Percentiles rank a stretch among this genome's conserved stretches.
Evolutionary conservation across 2,113 vertebrate genomes (phyloP).

Genomic region (Oxyura jamaicensis): DNA sequence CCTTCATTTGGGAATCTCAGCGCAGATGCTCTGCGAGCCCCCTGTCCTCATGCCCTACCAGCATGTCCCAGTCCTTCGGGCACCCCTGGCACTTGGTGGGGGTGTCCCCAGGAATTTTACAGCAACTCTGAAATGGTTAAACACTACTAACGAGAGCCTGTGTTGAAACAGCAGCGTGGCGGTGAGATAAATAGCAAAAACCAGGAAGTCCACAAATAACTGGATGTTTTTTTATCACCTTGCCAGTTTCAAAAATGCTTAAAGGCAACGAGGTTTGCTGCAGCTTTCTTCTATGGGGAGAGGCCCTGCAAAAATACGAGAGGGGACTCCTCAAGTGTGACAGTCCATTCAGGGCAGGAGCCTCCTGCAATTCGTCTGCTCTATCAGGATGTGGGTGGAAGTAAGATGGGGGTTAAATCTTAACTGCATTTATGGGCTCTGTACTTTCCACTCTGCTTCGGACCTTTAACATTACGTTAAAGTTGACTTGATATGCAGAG

Average conservation of each 20-base stretch:
- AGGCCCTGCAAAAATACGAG: neutral
- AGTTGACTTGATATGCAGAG: neutral
- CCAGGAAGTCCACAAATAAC: neutral
- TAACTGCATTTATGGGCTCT: neutral
- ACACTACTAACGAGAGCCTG: neutral
- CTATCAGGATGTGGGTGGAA: neutral
- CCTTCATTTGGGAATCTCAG: neutral
- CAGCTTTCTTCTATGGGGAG: neutral
- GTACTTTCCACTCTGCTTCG: constrained; percentile 24
- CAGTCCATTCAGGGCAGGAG: neutral
- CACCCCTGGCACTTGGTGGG: neutral
- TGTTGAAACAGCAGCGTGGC: neutral
- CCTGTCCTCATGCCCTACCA: neutral
- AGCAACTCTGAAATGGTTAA: neutral
- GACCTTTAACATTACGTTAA: neutral
- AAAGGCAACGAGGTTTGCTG: neutral
- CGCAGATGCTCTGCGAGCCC: neutral
- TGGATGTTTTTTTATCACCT: neutral
- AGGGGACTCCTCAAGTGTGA: neutral
- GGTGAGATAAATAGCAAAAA: constrained; percentile 3
- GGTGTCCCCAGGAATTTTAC: neutral
- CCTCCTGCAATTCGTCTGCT: neutral
- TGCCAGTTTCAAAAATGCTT: neutral
- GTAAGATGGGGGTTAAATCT: neutral
- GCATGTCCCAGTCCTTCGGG: neutral